Evolutionary conservation across 2,888 invertebrate genomes (phyloP), one percentile per base, ranked within the genome.

Genomic region (Ditylenchus weischeri): DNA sequence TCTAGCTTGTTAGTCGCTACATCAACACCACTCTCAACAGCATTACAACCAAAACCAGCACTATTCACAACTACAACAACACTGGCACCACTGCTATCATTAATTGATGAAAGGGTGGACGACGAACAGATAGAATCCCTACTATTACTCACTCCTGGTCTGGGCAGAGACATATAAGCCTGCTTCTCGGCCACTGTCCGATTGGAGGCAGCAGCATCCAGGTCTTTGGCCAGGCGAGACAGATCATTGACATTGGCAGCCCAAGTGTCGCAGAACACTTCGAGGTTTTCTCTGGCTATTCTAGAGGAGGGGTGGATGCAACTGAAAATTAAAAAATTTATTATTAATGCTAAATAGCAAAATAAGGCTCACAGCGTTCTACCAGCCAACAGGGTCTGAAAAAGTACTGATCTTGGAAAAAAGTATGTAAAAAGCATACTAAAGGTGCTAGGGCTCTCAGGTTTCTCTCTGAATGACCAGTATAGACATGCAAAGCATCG

Each of bases 251-350:
- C 74, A 29, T 78, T 71, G 51, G 91, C 90, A 49, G 92, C 91
- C 70, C 83, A 83, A 7, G 82, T 82, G 69, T 83, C 83, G 69
- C 83, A 83, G 70, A 83, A 83, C 10, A 81, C 88, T 86, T 95
- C 94, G 64, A 95, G 88, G 86, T 96, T 96, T 84, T 98, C 98
- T 83, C 93, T 90, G 73, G 94, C 93, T 75, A 94, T 93, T 84
- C 93, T 90, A 84, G 93, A 93, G 72, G 89, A 89, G 8, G 95
- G 92, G 86, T 93, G 90, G 78, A 90, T 88, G 69, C 92, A 91
- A 29, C 29, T 29, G 5, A 29, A 29, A 29, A 29, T 5, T 4
- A 29, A 29, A 29, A 5, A 29, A 29, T 2, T 29, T 5, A 29
- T 5, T 29, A 29, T 29, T 29, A 29, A 29, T 29, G 29, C 29